These are phyloP conservation scores for Aleiodes leptofemur DNA, from an alignment of 2,888 invertebrate genomes.

Conservation along the genomic window DNA sequence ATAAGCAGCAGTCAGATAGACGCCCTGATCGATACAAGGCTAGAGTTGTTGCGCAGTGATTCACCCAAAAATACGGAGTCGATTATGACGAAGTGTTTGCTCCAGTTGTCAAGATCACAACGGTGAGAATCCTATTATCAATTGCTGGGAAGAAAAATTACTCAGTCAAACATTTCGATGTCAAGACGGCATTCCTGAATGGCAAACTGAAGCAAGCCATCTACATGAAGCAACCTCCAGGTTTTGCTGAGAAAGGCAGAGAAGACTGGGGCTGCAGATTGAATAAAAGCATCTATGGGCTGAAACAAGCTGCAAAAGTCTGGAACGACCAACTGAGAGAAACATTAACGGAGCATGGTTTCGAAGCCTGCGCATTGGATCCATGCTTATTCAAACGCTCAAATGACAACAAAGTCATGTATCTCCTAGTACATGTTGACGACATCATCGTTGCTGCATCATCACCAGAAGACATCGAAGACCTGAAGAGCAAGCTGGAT, in stretches of 20 bases:
- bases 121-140: conserved; percentile 57
- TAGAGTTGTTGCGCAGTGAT: conserved; percentile 59
- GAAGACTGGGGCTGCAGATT: no score
- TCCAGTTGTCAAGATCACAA: conserved; percentile 59
- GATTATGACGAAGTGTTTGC: conserved; percentile 60
- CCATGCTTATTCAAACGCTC: conserved; percentile 55
- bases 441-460: conserved; percentile 45
- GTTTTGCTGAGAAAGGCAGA: no score
- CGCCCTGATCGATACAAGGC: conserved; percentile 55
- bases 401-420: neutral
- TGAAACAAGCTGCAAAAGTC: conserved; percentile 60
- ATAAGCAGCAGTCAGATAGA: conserved; percentile 43
- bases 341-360: conserved; percentile 49
- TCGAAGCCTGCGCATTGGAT: conserved; percentile 54
- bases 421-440: conserved; percentile 49
- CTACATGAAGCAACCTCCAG: conserved; percentile 53
- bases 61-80: conserved; percentile 55
- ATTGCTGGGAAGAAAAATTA: conserved; percentile 51
- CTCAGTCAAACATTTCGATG: conserved; percentile 55
- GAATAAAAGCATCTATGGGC: neutral
- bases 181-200: conserved; percentile 61
- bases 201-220: conserved; percentile 52
- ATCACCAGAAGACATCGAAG: conserved; percentile 23
- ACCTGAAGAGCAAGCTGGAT: conserved; percentile 15
- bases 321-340: conserved; percentile 59